These are phyloP conservation scores for Paracentrotus lividus DNA, from an alignment of 53 echinoderm and acorn worm genomes.

Conservation along the genomic window DNA sequence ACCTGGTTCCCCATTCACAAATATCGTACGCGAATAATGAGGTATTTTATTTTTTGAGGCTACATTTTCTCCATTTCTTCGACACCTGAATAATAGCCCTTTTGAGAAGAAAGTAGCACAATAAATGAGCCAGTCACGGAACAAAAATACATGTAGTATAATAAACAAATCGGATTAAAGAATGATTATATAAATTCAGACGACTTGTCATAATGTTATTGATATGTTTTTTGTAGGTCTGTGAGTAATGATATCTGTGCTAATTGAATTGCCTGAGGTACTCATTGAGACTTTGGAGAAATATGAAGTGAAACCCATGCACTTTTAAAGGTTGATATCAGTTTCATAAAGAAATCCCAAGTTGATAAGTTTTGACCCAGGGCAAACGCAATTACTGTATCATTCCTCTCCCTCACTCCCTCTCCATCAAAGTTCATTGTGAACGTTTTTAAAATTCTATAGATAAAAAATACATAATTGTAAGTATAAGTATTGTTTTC, in stretches of 20 bases:
- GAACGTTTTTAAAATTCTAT: no score
- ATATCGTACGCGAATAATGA: conserved; percentile 13
- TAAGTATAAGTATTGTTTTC: no score
- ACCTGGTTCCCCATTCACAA: conserved; percentile 9
- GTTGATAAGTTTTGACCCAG: neutral
- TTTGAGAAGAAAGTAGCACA: conserved; percentile 46
- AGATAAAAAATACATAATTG: no score
- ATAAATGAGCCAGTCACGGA: conserved; percentile 48
- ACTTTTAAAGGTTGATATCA: neutral
- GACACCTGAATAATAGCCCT: neutral
- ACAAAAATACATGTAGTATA: conserved; percentile 38
- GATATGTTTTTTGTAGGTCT: conserved; percentile 18
- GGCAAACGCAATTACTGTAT: neutral
- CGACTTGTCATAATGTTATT: conserved; percentile 30
- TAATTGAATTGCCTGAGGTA: conserved; percentile 49
- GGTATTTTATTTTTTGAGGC: conserved; percentile 22
- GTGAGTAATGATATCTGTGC: conserved; percentile 40
- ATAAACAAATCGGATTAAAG: conserved; percentile 46
- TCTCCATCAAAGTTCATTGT: no score
- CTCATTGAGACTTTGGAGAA: neutral
- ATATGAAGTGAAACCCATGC: neutral
- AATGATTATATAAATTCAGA: conserved; percentile 29
- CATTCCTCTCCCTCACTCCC: no score
- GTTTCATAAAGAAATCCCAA: neutral
- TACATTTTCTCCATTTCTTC: conserved; percentile 30